Evolutionary conservation across 2,797 vertebrate genomes (phyloP), one percentile per base, ranked within the genome.

Genomic region (Podarcis lilfordi): DNA sequence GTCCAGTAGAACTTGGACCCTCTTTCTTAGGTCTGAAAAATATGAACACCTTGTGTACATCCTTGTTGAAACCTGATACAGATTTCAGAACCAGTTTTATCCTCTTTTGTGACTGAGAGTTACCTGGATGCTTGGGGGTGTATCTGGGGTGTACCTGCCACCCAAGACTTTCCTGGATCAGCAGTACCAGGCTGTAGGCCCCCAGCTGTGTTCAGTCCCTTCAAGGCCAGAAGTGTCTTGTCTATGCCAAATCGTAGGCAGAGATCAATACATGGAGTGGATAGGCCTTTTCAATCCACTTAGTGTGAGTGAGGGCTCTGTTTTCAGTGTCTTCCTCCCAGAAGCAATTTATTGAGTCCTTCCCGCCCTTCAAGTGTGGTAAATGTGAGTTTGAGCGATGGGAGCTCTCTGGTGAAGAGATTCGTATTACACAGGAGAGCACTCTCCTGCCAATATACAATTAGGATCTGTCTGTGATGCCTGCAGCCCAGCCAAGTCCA

Each of bases 371-470:
- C 86, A 85, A 71, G 61, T 69, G 71, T 88, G 77, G 82, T 76
- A 90, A 90, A 90, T 84, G 86, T 87, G 82, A 88, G 77, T 75
- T 80, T 90, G 86, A 90, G 59, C 17, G 82, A 81, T 88, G 43
- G 71, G 69, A 76, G 71, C 29, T 87, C 77, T 87, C 82, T 61
- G 45, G 59, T 35, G 19, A 81, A 85, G 86, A 84, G 59, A 88
- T 84, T 81, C 8, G 29, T 84, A 45, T 84, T 86, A 68, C 71
- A 59, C 61, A 76, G 59, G 86, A 90, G 86, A 85, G 61, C 45
- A 68, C 45, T 61, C 37, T 85, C 10, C 86, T 90, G 89, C 86
- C 86, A 90, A 85, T 82, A 77, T 45, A 72, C 86, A 76, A 61
- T 90, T 88, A 90, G 74, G 50, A 76, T 84, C 32, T 21, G 1